Base-by-base conservation (phyloP, 2,797 vertebrate genomes). In the Artibeus lituratus region DNA sequence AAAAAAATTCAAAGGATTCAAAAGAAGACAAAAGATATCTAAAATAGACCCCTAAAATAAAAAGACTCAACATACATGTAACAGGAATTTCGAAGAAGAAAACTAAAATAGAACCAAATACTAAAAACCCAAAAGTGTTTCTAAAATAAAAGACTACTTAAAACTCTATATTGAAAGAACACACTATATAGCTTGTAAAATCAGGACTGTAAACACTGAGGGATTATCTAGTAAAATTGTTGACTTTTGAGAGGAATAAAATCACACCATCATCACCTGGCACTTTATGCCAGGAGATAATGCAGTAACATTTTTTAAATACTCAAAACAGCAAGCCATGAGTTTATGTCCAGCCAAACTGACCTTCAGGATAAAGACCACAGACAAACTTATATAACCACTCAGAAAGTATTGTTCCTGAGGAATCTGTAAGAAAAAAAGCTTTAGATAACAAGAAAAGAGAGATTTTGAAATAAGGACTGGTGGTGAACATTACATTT, bases 41-140 rank as follows among this genome's bases (percentile, higher is more conserved):
- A 76, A 85, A 69, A 67, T 82, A 74, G 22, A 59, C 47, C 59
- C 44, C 44, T 8, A 77, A 29, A 47, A 37, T 29, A n/a, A 51
- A n/a, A 65, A 51, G 12, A n/a, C 11, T 12, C 4, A 72, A 29
- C 26, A 24, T 24, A 53, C n/a, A 2, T 77, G 26, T 70, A 70
- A 21, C 70, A 84, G 70, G 62, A 69, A 84, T 77, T 39, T 29
- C 62, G 89, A 89, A 92, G 80, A 85, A 82, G 29, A 95, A 87
- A 87, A 57, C n/a, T 69, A 78, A 91, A 87, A 76, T 62, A 78
- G 53, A 92, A 72, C 9, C 6, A 76, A 84, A 62, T 78, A 42
- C 47, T 55, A 65, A 81, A 91, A 91, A 73, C 37, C 14, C 15
- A n/a, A 62, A 88, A 84, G 44, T 78, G 53, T 65, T 53, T 49